Conservation (phyloP, 1,140 invertebrate species). For the Octopus sinensis region DNA sequence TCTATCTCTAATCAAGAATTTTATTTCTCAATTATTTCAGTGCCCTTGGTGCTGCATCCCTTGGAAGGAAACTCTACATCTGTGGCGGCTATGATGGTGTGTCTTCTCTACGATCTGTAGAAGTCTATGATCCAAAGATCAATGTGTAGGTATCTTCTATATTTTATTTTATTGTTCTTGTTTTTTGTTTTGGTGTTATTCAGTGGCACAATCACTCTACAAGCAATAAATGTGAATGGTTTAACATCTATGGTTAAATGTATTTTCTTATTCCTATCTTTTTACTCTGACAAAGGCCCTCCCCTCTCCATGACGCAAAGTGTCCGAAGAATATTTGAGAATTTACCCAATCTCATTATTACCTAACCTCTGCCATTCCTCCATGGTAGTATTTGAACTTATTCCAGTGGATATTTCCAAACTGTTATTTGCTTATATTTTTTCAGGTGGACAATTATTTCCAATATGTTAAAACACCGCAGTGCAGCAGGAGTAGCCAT, state of each 20-base stretch:
- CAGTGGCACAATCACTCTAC: no score
- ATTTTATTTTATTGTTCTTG: conserved; percentile 13
- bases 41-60: conserved; percentile 79
- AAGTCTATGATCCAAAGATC: conserved; percentile 52
- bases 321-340: no score
- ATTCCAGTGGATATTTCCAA: neutral
- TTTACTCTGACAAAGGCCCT: no score
- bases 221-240: no score
- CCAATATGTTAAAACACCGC: conserved; percentile 52
- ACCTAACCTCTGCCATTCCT: no score
- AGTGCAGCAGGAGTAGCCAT: conserved; percentile 80
- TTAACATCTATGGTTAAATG: no score
- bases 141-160: conserved; percentile 40
- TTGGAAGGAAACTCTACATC: conserved; percentile 78
- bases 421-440: conserved; percentile 7
- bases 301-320: no score
- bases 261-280: no score
- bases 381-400: no score
- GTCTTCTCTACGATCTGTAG: conserved; percentile 54
- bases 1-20: no score
- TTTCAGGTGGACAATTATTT: conserved; percentile 49
- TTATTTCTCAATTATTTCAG: conserved; percentile 56
- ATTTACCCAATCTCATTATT: no score
- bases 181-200: neutral
- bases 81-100: conserved; percentile 71